Base-by-base conservation (phyloP, 1,140 invertebrate genomes). In the Temnothorax curvispinosus region DNA sequence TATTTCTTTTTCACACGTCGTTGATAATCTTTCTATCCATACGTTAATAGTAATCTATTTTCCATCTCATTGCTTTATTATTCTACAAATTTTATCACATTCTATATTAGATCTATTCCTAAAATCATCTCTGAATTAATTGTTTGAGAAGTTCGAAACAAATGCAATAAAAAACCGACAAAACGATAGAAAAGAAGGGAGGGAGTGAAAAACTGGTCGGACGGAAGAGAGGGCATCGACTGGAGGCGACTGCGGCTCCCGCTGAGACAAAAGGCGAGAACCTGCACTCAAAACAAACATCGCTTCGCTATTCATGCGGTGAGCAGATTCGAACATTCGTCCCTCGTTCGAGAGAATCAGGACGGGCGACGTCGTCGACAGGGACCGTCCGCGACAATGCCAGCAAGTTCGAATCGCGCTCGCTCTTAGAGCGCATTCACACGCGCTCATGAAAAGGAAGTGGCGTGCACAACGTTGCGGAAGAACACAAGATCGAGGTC, bases 231-330 rank as follows among this genome's bases (percentile, higher is more conserved):
- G 47, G 9, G 4, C 18, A 52, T 58, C 65, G 44, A 54, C 38
- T 80, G 58, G 78, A 87, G 78, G 84, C 88, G 89, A 88, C 89
- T 87, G 88, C 92, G 90, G 91, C 90, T 90, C 89, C 81, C 67
- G 87, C 85, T 92, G 91, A 94, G 91, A 95, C 94, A 94, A 95
- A 94, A 90, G 87, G 80, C 88, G 88, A 89, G 87, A 93, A 94
- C 93, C 93, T 94, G 93, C 86, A 93, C 94, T 94, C 94, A 94
- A 95, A 95, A 95, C 94, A 95, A 95, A 95, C 94, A 95, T 94
- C 91, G 93, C 92, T 93, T 91, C 86, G 86, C 89, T 90, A 93
- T 94, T 94, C 90, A 94, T 93, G 85, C 88, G 78, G 47, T 85
- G 71, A 56, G 84, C 56, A 89, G 88, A 90, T 92, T 91, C 87